A percentile compares a stretch with the other conserved stretches of the same genome.
Evolutionary conservation across 2,888 invertebrate genomes (phyloP).

Genomic region (Meiosimyza decipiens): DNA sequence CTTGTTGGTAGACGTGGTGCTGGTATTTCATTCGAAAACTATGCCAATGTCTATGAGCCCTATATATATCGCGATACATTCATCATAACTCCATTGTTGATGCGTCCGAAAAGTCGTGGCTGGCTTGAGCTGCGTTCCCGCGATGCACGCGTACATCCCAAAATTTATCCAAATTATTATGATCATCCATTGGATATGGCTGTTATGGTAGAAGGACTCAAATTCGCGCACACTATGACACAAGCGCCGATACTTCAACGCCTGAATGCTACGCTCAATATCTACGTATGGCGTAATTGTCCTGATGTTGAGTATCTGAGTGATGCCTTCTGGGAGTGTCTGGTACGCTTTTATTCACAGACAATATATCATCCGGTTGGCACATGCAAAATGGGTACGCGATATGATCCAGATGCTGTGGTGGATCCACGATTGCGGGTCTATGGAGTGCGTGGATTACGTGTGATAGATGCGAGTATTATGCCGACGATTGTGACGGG

Average conservation of each 20-base stretch:
- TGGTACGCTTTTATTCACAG: conserved; percentile 78
- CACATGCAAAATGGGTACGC: conserved; percentile 84
- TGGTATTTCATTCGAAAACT: conserved; percentile 75
- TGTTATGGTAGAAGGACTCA: conserved; percentile 80
- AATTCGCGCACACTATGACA: conserved; percentile 73
- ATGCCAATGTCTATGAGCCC: conserved; percentile 77
- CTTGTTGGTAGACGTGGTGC: conserved; percentile 77
- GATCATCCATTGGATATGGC: conserved; percentile 77
- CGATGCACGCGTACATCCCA: conserved; percentile 79
- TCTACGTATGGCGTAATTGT: conserved; percentile 76
- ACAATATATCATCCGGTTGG: conserved; percentile 87
- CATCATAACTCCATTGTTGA: conserved; percentile 75
- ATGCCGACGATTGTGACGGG: conserved; percentile 85
- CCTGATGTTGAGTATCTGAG: conserved; percentile 72
- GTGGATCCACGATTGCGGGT: conserved; percentile 78
- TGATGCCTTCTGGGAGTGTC: conserved; percentile 82
- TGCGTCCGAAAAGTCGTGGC: conserved; percentile 80
- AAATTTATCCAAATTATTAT: conserved; percentile 91
- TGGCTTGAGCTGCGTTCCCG: conserved; percentile 74
- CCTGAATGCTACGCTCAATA: conserved; percentile 74
- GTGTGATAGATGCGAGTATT: conserved; percentile 85
- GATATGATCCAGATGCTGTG: conserved; percentile 71
- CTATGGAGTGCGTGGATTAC: conserved; percentile 74
- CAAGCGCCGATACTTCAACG: conserved; percentile 72
- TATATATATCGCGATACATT: conserved; percentile 77